These are phyloP conservation scores for Dimorphilus gyrociliatus DNA, from an alignment of 2,888 invertebrate genomes.

Conservation along the genomic window DNA sequence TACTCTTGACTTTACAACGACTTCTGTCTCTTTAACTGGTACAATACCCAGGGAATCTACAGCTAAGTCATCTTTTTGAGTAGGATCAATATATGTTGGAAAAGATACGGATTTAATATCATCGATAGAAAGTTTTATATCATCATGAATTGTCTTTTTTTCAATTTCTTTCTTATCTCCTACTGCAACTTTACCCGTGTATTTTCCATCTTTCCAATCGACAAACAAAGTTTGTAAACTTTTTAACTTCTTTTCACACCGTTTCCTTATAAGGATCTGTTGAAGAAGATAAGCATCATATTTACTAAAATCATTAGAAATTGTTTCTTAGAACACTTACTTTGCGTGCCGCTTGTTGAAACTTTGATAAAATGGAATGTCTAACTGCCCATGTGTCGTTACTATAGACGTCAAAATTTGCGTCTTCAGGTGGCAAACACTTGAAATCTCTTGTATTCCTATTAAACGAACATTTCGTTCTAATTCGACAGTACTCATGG, in stretches of 20 bases:
- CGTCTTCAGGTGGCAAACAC: conserved; percentile 17
- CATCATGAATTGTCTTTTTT: not conserved
- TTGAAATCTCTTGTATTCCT: conserved; percentile 19
- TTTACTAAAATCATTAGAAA: not conserved
- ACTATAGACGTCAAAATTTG: conserved; percentile 29
- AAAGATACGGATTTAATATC: conserved; percentile 19
- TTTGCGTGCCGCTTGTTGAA: conserved; percentile 33
- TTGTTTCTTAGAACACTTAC: conserved; percentile 9
- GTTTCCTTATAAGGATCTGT: conserved; percentile 21
- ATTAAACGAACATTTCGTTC: conserved; percentile 16
- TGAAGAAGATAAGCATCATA: conserved; percentile 1
- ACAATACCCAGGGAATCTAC: conserved; percentile 29
- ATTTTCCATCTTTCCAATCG: conserved; percentile 21
- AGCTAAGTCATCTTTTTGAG: conserved; percentile 32
- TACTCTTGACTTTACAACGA: conserved; percentile 27
- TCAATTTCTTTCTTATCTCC: too few species aligned
- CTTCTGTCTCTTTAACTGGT: conserved; percentile 21
- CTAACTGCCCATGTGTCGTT: conserved; percentile 31
- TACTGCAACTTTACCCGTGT: conserved; percentile 2
- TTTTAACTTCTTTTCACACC: conserved; percentile 19
- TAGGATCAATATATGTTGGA: conserved; percentile 25
- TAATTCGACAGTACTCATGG: conserved; percentile 17
- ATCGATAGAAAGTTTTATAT: conserved; percentile 3
- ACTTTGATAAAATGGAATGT: conserved; percentile 19
- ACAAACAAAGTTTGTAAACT: conserved; percentile 16